These are phyloP conservation scores for Harpagoxenus sublaevis DNA, from an alignment of 2,888 invertebrate genomes.

Conservation along the genomic window DNA sequence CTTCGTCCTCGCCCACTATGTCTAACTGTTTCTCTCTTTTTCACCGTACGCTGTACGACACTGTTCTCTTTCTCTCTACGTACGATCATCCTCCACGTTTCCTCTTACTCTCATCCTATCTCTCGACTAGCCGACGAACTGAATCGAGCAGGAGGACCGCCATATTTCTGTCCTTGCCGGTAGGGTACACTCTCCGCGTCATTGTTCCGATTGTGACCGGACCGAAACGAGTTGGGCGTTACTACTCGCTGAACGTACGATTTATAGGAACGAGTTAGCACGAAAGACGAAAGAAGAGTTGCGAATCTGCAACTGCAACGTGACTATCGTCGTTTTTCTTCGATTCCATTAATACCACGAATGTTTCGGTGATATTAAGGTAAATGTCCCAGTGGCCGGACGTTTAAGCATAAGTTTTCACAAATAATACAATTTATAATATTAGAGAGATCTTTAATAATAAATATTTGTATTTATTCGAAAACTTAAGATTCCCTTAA, in stretches of 20 bases:
- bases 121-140: slow-evolving; percentile 65
- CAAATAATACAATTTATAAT: no score
- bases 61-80: slow-evolving; percentile 22
- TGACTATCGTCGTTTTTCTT: slow-evolving; percentile 55
- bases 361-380: not conserved
- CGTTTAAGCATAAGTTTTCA: no score
- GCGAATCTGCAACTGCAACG: slow-evolving; percentile 65
- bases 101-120: slow-evolving; percentile 38
- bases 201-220: slow-evolving; percentile 77
- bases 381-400: no score
- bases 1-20: slow-evolving; percentile 19
- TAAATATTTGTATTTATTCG: no score
- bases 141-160: slow-evolving; percentile 77
- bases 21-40: slow-evolving; percentile 43
- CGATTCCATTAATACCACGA: slow-evolving; percentile 8
- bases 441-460: no score
- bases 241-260: slow-evolving; percentile 74
- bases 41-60: slow-evolving; percentile 24
- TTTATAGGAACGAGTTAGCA: slow-evolving; percentile 72
- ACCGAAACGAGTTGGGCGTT: slow-evolving; percentile 78
- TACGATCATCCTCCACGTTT: slow-evolving; percentile 46
- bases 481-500: no score
- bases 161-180: slow-evolving; percentile 75
- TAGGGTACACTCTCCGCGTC: slow-evolving; percentile 72
- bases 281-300: slow-evolving; percentile 69